These are phyloP conservation scores for Sparidentex hasta DNA, from an alignment of 2,797 vertebrate genomes.

Conservation along the genomic window DNA sequence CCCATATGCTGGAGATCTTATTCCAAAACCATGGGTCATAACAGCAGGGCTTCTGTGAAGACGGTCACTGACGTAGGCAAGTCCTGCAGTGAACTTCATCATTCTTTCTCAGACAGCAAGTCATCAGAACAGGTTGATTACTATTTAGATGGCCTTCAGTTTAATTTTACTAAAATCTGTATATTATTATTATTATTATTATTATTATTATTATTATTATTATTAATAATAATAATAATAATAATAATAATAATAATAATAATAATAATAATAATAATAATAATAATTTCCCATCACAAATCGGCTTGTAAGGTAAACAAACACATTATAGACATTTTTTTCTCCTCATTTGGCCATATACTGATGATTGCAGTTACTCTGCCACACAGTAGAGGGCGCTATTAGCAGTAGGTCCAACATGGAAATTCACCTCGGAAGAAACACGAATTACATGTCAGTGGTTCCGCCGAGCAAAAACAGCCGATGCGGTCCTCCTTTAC, in stretches of 20 bases:
- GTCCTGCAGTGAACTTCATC: too few species aligned
- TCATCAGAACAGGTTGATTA: too few species aligned
- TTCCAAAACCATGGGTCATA: neutral
- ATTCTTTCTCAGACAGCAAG: too few species aligned
- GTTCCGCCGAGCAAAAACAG: slow-evolving; percentile 65
- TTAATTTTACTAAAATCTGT: too few species aligned
- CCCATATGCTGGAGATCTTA: neutral
- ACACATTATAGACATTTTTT: neutral
- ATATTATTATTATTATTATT: too few species aligned
- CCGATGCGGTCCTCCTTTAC: slow-evolving; percentile 33
- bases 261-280: too few species aligned
- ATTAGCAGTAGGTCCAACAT: slow-evolving; percentile 32
- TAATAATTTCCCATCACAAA: neutral
- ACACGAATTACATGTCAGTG: slow-evolving; percentile 16
- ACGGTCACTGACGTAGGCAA: too few species aligned
- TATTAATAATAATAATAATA: too few species aligned
- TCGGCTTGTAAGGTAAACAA: neutral
- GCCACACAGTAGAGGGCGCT: slow-evolving; percentile 17
- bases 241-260: too few species aligned
- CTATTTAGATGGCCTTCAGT: too few species aligned
- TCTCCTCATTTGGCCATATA: neutral
- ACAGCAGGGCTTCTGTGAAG: too few species aligned
- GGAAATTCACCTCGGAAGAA: slow-evolving; percentile 49
- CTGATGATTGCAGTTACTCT: neutral
- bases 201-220: too few species aligned